Evolutionary conservation across 2,888 invertebrate species (phyloP).

Genomic region (Drosophila kuntzei): DNA sequence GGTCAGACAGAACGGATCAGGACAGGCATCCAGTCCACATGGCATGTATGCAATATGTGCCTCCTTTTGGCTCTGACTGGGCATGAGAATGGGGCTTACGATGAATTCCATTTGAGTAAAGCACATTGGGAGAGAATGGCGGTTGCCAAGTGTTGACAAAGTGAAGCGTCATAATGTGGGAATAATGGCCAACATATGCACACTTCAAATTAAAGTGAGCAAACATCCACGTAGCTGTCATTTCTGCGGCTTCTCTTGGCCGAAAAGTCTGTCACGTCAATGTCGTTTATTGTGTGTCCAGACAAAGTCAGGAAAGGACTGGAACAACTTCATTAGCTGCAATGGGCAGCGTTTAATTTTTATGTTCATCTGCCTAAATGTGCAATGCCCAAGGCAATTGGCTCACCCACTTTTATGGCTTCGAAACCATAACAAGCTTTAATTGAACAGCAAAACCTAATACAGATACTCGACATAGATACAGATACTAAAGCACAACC

Average conservation of each 20-base stretch:
- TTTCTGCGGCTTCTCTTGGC: slow-evolving; percentile 27
- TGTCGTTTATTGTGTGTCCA: slow-evolving; percentile 42
- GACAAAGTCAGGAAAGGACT: neutral
- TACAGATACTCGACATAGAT: slow-evolving; percentile 5
- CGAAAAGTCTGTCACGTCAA: slow-evolving; percentile 66
- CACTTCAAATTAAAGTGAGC: slow-evolving; percentile 74
- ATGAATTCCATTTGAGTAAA: slow-evolving; percentile 22
- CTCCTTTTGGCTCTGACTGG: slow-evolving; percentile 3
- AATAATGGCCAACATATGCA: slow-evolving; percentile 72
- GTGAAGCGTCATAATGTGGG: slow-evolving; percentile 62
- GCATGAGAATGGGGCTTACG: slow-evolving; percentile 6
- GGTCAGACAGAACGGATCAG: slow-evolving; percentile 22
- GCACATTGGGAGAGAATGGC: slow-evolving; percentile 2
- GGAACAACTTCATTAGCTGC: slow-evolving; percentile 72
- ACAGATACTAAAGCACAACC: slow-evolving; percentile 1
- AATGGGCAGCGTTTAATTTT: slow-evolving; percentile 75
- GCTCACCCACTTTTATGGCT: slow-evolving; percentile 67
- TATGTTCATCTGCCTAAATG: slow-evolving; percentile 74
- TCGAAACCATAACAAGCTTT: slow-evolving; percentile 70
- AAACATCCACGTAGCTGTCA: slow-evolving; percentile 28
- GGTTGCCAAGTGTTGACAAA: slow-evolving; percentile 30
- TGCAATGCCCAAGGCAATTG: slow-evolving; percentile 61
- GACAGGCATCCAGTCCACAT: slow-evolving; percentile 13
- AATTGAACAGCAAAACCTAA: slow-evolving; percentile 64
- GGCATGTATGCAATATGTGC: slow-evolving; percentile 30